A percentile compares a stretch with the other conserved stretches of the same genome.
phyloP scores from a whole-genome alignment of 2,888 invertebrate genomes.

The Coelopa pilipes region DNA sequence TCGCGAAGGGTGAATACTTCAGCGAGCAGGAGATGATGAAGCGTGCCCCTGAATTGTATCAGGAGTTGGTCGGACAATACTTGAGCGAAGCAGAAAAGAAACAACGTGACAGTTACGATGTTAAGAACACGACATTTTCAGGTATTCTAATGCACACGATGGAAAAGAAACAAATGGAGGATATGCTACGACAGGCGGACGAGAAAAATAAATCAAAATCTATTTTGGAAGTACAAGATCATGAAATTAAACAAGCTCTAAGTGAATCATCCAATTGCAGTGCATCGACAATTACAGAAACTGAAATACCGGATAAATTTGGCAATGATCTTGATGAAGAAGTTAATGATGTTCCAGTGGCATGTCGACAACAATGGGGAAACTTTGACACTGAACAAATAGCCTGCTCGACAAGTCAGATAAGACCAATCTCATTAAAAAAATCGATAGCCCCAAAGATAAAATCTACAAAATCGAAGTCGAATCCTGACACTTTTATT shows the following conservation, averaged over 20 bases:
- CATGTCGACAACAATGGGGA: conserved; percentile 69
- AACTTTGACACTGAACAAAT: conserved; percentile 69
- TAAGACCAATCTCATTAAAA: background rate
- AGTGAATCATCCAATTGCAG: background rate
- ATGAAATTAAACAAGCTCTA: background rate
- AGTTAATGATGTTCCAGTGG: conserved; percentile 57
- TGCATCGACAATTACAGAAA: background rate
- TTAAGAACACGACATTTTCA: conserved; percentile 73
- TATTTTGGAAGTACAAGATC: conserved; percentile 59
- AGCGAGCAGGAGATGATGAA: conserved; percentile 94
- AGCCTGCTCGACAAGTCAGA: conserved; percentile 53
- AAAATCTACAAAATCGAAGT: conserved; percentile 38
- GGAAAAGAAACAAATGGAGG: conserved; percentile 77
- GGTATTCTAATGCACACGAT: conserved; percentile 84
- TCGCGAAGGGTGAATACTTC: conserved; percentile 78
- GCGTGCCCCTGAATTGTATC: conserved; percentile 88
- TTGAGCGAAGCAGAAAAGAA: conserved; percentile 80
- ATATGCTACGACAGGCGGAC: conserved; percentile 66
- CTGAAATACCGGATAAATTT: background rate
- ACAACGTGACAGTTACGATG: conserved; percentile 72
- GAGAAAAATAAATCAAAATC: conserved; percentile 68
- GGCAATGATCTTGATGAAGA: conserved; percentile 2
- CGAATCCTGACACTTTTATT: conserved; percentile 60
- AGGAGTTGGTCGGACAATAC: conserved; percentile 89
- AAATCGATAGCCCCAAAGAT: conserved; percentile 16